Base-by-base conservation (phyloP, 2,113 vertebrate genomes). In the Parotia lawesii region DNA sequence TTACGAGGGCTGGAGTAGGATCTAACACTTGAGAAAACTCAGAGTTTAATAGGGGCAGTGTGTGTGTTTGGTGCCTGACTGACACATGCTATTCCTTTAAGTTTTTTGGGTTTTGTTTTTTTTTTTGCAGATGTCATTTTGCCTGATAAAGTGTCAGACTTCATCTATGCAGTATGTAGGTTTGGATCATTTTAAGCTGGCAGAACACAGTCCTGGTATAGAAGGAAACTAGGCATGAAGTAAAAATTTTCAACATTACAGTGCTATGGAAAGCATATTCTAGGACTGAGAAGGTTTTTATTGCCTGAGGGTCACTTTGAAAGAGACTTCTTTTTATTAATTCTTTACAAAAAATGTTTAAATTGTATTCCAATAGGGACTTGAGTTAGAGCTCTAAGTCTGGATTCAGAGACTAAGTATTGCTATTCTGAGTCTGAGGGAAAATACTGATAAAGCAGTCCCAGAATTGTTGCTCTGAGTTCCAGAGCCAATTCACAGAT, bases 1-100 rank as follows among this genome's bases (percentile, higher is more conserved):
- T 97, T 97, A 20, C 75, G 86, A 89, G 95, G 90, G 69, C 81
- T 74, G 60, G 60, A 89, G 71, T n/a, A 70, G 74, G 81, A 87
- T 78, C 54, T 87, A 76, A 54, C 54, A 91, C 72, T 92, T 89
- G 7, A 60, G 72, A 76, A 89, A 96, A 94, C 50, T 86, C 81
- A 27, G 89, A 75, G n/a, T 80, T 86, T 67, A 56, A 28, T 27
- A 25, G 25, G 28, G 40, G 19, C 13, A 81, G 7, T 31, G 51
- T 48, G 24, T 61, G 35, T 1, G 0, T 56, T 88, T 72, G 65
- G 35, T 47, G 40, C 10, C 48, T 76, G 57, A 20, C 38, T 69
- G 53, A 85, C 9, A 27, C 10, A 7, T 9, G 2, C 45, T 65
- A 3, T 61, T 86, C 86, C 88, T 93, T 65, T 73, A 88, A 94